A percentile compares a stretch with the other conserved stretches of the same genome.
Evolutionary conservation across 2,888 invertebrate genomes (phyloP).

Genomic region (Dicyrtoma fusca): DNA sequence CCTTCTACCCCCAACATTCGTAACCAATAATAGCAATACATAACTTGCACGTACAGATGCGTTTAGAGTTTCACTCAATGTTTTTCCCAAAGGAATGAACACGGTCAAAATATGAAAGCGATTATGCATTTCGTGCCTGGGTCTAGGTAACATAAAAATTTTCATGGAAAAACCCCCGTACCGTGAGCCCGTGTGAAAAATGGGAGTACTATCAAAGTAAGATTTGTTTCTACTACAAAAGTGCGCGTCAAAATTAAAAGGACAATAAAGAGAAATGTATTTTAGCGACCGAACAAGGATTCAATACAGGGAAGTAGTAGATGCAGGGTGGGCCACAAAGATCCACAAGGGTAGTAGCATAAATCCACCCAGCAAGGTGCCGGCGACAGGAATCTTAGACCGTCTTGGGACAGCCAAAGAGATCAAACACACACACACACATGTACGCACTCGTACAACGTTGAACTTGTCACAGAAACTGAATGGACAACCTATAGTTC

Average conservation of each 20-base stretch:
- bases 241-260: constrained; percentile 27
- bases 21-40: no score
- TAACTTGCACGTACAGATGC: no score
- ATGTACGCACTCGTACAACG: neutral
- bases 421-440: constrained; percentile 40
- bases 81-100: no score
- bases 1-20: no score
- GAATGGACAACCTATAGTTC: constrained; percentile 29
- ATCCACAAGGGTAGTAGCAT: constrained; percentile 16
- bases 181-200: constrained; percentile 33
- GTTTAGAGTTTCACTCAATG: no score
- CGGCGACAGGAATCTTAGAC: constrained; percentile 52
- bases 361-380: constrained; percentile 45
- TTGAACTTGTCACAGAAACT: neutral
- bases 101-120: no score
- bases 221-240: constrained; percentile 24
- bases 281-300: constrained; percentile 12
- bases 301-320: constrained; percentile 1
- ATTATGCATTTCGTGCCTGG: no score
- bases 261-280: constrained; percentile 32
- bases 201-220: constrained; percentile 25
- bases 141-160: constrained; percentile 9
- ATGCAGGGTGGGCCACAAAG: constrained; percentile 18
- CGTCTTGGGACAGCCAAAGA: constrained; percentile 35
- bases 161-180: constrained; percentile 19